These are phyloP conservation scores for Buceros bicornis DNA, from an alignment of 2,797 vertebrate genomes.

Conservation along the genomic window DNA sequence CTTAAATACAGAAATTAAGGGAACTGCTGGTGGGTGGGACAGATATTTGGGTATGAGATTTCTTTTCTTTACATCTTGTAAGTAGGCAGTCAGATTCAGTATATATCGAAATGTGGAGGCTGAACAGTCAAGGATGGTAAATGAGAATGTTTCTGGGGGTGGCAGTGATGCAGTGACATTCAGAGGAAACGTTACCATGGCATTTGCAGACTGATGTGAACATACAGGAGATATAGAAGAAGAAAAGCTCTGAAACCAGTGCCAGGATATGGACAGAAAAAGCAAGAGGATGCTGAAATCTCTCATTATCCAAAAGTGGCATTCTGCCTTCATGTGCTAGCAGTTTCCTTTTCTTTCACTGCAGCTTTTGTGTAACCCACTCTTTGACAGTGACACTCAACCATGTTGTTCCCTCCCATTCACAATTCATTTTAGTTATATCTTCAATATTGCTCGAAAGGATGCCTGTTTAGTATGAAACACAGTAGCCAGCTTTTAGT, in stretches of 20 bases:
- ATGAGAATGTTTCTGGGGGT: constrained; percentile 63
- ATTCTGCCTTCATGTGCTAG: background rate
- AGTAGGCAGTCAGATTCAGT: constrained; percentile 19
- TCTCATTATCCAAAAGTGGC: constrained; percentile 2
- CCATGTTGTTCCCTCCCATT: background rate
- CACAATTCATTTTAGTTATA: background rate
- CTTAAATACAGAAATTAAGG: constrained; percentile 12
- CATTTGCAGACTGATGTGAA: constrained; percentile 28
- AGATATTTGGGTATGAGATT: constrained; percentile 34
- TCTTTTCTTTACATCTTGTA: background rate
- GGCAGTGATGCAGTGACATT: constrained; percentile 34
- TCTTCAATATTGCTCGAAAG: background rate
- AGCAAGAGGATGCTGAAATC: background rate
- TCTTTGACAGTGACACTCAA: background rate
- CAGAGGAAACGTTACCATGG: constrained; percentile 52
- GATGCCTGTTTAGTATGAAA: background rate
- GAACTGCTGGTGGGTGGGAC: background rate
- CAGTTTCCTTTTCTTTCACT: constrained; percentile 6
- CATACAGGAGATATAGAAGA: constrained; percentile 6
- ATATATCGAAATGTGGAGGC: constrained; percentile 38
- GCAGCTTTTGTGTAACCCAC: background rate
- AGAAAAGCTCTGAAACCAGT: constrained; percentile 3
- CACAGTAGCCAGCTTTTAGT: background rate
- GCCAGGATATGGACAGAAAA: constrained; percentile 7
- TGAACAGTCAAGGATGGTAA: constrained; percentile 52